Evolutionary conservation across 2,797 vertebrate species (phyloP).

Genomic region (Jordanella pulchra): DNA sequence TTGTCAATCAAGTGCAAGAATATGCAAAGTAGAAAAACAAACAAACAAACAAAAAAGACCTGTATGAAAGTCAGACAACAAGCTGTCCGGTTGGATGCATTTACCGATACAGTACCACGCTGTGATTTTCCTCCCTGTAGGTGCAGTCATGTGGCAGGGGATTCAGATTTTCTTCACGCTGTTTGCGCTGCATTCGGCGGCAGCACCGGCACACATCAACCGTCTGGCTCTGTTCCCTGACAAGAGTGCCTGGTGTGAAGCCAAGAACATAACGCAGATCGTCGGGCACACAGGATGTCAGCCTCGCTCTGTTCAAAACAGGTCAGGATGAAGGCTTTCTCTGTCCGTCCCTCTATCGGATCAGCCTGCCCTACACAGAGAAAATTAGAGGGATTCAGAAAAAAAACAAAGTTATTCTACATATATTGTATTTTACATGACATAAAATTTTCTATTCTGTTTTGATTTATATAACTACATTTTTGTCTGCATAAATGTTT

Average conservation of each 20-base stretch:
- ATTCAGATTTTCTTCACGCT: slow-evolving; percentile 82
- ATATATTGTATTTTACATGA: background rate
- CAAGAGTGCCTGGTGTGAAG: slow-evolving; percentile 98
- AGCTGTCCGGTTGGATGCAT: slow-evolving; percentile 17
- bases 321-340: slow-evolving; percentile 79
- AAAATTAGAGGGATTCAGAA: slow-evolving; percentile 16
- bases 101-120: slow-evolving; percentile 37
- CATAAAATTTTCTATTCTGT: background rate
- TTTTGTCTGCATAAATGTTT: background rate
- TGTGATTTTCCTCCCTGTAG: slow-evolving; percentile 71
- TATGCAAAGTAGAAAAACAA: slow-evolving; percentile 12
- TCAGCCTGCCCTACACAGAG: slow-evolving; percentile 24
- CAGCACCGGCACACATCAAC: slow-evolving; percentile 93
- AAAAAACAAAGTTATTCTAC: background rate
- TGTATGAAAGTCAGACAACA: slow-evolving; percentile 5
- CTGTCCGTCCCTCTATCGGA: slow-evolving; percentile 41
- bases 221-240: slow-evolving; percentile 97
- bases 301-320: slow-evolving; percentile 97
- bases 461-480: background rate
- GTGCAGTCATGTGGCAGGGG: slow-evolving; percentile 79
- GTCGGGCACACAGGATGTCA: slow-evolving; percentile 97
- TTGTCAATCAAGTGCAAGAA: slow-evolving; percentile 23
- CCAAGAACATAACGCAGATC: slow-evolving; percentile 99
- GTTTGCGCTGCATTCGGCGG: slow-evolving; percentile 83
- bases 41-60: background rate